phyloP scores from a whole-genome alignment of 2,888 invertebrate genomes.

The Invenusta paracnida region DNA sequence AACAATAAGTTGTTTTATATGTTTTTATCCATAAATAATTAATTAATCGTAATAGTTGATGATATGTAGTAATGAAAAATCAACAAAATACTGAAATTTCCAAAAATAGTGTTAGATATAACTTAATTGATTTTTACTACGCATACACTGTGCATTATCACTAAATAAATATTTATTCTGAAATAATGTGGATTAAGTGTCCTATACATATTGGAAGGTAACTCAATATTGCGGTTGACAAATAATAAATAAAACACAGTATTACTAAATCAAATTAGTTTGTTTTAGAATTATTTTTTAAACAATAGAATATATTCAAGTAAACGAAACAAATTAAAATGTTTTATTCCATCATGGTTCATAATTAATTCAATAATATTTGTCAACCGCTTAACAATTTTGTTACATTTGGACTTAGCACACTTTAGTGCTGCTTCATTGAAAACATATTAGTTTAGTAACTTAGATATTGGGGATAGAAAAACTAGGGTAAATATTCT shows the following conservation, averaged over 20 bases:
- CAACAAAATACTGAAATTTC: not conserved
- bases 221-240: not conserved
- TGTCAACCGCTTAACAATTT: not conserved
- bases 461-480: not conserved
- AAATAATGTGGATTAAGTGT: not conserved
- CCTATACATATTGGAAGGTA: not conserved
- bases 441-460: not conserved
- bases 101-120: not conserved
- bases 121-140: not conserved
- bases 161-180: not conserved
- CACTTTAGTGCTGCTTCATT: not conserved
- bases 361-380: not conserved
- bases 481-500: not conserved
- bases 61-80: not conserved
- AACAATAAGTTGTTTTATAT: not conserved
- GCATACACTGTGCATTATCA: not conserved
- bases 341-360: not conserved
- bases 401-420: not conserved
- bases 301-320: not conserved
- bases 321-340: not conserved
- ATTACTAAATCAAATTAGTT: not conserved
- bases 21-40: not conserved
- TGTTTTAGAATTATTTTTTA: not conserved
- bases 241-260: not conserved
- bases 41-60: not conserved